A percentile compares a stretch with the other conserved stretches of the same genome.
These are phyloP conservation scores for Cosmia trapezina DNA, from an alignment of 2,888 invertebrate species.

Conservation along the genomic window DNA sequence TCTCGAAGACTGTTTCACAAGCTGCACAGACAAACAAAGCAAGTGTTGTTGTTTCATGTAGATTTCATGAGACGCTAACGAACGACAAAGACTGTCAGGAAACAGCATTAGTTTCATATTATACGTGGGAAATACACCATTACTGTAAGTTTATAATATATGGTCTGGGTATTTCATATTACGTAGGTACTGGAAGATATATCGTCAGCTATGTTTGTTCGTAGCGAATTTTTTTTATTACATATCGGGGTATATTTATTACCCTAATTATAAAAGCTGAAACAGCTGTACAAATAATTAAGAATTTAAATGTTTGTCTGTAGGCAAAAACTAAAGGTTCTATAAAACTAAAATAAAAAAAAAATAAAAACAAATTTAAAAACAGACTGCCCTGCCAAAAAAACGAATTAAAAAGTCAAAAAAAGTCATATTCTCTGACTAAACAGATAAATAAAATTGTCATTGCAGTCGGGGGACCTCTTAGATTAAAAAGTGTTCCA, in stretches of 20 bases:
- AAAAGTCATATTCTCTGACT: no score
- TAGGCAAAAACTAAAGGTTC: no score
- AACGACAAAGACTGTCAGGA: conserved; percentile 33
- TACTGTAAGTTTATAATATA: background rate
- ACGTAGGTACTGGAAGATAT: background rate
- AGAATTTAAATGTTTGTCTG: background rate
- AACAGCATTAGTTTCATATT: conserved; percentile 23
- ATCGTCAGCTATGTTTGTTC: background rate
- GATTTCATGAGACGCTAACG: conserved; percentile 51
- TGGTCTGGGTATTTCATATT: background rate
- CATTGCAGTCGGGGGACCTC: no score
- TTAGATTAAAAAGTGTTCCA: no score
- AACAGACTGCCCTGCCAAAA: no score
- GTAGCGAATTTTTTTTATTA: background rate
- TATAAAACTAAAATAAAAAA: no score
- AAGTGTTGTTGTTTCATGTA: conserved; percentile 7
- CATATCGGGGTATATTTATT: background rate
- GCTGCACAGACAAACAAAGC: conserved; percentile 1
- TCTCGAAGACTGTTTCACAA: background rate
- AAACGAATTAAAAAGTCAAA: no score
- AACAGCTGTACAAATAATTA: conserved; percentile 18
- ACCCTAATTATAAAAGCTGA: background rate
- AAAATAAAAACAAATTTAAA: no score
- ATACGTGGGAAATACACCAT: conserved; percentile 27
- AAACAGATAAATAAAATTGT: no score